Evolutionary conservation across 2,888 invertebrate species (phyloP).

Genomic region (Podabrus alpinus): DNA sequence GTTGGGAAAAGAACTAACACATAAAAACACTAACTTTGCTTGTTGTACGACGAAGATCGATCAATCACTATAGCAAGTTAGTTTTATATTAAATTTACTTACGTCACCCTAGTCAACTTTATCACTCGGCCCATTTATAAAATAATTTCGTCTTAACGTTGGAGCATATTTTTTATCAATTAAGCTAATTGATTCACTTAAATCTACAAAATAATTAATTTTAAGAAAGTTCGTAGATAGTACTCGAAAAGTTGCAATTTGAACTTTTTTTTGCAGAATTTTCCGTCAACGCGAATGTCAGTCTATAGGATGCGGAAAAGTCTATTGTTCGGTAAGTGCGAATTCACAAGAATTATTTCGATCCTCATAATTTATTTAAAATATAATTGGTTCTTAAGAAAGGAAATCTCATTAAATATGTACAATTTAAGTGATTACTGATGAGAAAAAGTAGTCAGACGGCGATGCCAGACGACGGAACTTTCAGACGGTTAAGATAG

Average conservation of each 20-base stretch:
- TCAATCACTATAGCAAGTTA: conserved; percentile 24
- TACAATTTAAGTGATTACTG: background rate
- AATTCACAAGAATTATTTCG: background rate
- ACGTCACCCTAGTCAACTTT: conserved; percentile 11
- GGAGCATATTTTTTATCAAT: conserved; percentile 7
- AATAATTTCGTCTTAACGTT: conserved; percentile 6
- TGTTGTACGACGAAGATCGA: conserved; percentile 16
- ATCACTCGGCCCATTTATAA: conserved; percentile 6
- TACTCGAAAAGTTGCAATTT: too few species aligned
- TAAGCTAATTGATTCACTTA: conserved; percentile 22
- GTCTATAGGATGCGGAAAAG: too few species aligned
- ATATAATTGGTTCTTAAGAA: background rate
- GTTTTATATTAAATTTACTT: conserved; percentile 22
- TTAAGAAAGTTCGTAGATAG: background rate
- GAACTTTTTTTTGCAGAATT: too few species aligned
- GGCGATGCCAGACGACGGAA: background rate
- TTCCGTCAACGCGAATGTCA: too few species aligned
- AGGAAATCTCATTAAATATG: too few species aligned
- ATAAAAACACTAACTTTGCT: conserved; percentile 27
- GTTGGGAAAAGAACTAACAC: conserved; percentile 18
- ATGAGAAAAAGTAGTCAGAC: background rate
- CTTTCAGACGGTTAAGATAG: background rate
- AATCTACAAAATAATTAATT: background rate
- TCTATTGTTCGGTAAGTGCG: background rate
- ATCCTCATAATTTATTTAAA: background rate